These are phyloP conservation scores for Camponotus fellah DNA, from an alignment of 2,888 invertebrate genomes.

Conservation along the genomic window DNA sequence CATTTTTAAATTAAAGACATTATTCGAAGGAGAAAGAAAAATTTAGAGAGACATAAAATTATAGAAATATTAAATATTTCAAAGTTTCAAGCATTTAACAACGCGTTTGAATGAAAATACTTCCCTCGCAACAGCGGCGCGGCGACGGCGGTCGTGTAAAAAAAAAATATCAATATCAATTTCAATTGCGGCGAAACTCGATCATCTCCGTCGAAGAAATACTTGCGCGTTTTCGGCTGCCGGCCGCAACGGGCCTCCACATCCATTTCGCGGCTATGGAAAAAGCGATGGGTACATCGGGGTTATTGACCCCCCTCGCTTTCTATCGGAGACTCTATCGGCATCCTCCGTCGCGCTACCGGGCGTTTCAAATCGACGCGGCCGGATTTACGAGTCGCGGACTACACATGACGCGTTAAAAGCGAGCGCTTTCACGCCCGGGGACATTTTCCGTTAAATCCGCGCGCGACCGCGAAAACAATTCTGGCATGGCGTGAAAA, in stretches of 20 bases:
- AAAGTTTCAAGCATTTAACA: conserved; percentile 9
- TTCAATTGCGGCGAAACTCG: conserved; percentile 81
- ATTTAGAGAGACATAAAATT: background rate
- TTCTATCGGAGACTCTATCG: conserved; percentile 72
- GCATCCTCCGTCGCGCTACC: conserved; percentile 73
- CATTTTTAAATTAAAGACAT: background rate
- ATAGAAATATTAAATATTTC: conserved; percentile 23
- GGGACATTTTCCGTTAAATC: conserved; percentile 68
- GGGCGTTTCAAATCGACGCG: conserved; percentile 80
- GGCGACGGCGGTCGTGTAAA: conserved; percentile 44
- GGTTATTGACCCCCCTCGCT: conserved; percentile 77
- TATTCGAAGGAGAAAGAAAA: background rate
- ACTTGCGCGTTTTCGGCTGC: conserved; percentile 75
- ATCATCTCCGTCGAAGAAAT: conserved; percentile 78
- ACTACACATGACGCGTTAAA: conserved; percentile 63
- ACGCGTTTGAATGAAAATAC: conserved; percentile 53
- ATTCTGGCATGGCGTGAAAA: conserved; percentile 61
- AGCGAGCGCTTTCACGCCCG: conserved; percentile 64
- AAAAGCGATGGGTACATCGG: conserved; percentile 74
- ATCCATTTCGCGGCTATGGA: conserved; percentile 77
- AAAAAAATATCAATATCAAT: conserved; percentile 78
- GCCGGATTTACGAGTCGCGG: conserved; percentile 76
- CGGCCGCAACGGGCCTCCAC: conserved; percentile 66
- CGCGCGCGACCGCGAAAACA: conserved; percentile 60
- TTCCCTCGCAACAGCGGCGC: conserved; percentile 44